Conservation (phyloP, 2,888 invertebrate genomes). For the Drosophila helvetica region DNA sequence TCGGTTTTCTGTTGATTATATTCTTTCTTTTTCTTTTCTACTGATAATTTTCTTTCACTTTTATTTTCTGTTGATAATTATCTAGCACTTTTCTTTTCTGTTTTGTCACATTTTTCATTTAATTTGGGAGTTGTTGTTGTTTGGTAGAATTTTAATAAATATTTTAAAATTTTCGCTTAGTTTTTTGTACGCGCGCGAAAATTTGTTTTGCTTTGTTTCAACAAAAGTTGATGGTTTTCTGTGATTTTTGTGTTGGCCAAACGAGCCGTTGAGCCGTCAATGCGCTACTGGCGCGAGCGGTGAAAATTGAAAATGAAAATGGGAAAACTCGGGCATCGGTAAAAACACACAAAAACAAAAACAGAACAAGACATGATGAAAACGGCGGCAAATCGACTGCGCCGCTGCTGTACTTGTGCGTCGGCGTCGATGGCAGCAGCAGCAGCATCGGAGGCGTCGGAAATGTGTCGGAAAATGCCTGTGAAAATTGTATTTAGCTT, state of each 20-base stretch:
- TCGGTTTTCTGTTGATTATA: constrained; percentile 1
- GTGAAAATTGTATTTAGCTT: constrained; percentile 62
- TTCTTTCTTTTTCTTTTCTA: constrained; percentile 4
- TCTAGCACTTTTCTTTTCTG: constrained; percentile 10
- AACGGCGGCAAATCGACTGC: constrained; percentile 67
- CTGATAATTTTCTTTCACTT: constrained; percentile 9
- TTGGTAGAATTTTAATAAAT: neutral
- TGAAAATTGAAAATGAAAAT: constrained; percentile 81
- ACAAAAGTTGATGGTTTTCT: neutral
- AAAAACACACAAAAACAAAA: constrained; percentile 49
- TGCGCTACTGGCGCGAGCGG: constrained; percentile 81
- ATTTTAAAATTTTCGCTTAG: neutral
- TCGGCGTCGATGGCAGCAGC: constrained; percentile 55
- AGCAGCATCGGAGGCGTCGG: constrained; percentile 47
- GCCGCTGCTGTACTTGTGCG: constrained; percentile 59
- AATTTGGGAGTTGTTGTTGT: constrained; percentile 8
- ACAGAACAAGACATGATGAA: constrained; percentile 31
- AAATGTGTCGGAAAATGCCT: constrained; percentile 56
- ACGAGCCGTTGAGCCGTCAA: constrained; percentile 82
- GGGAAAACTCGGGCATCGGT: constrained; percentile 71
- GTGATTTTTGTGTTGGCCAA: constrained; percentile 22
- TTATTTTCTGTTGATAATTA: constrained; percentile 7
- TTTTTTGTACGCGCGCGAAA: constrained; percentile 9
- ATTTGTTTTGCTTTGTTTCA: constrained; percentile 5
- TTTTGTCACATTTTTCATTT: constrained; percentile 5